Base-by-base conservation (phyloP, 2,113 vertebrate species). In the Aythya baeri region DNA sequence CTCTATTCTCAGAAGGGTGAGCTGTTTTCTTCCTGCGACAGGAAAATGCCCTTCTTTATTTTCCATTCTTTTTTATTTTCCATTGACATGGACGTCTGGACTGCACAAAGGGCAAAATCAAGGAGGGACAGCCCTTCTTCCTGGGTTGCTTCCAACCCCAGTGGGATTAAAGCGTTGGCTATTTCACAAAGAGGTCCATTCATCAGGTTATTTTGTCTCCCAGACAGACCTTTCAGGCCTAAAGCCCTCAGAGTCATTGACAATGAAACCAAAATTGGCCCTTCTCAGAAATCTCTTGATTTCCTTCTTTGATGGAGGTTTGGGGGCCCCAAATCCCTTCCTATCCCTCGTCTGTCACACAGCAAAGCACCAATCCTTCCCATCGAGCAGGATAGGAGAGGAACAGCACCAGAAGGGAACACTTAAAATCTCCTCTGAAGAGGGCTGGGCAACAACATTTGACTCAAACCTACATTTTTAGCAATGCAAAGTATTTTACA, bases 31-130 rank as follows among this genome's bases (percentile, higher is more conserved):
- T 78, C 83, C 94, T 87, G 70, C 1, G 5, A 12, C 77, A 84
- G 63, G 62, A 91, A 96, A 94, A 95, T 2, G 88, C 46, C 4
- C 86, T 70, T n/a, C 66, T 74, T 83, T 50, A 63, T 93, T 93
- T 82, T 93, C 76, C 73, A 61, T 86, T 88, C 68, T 74, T 58
- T 75, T 43, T 55, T 25, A 23, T 36, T 46, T 50, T 78, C 95
- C 93, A 87, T 92, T 82, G 91, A 84, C 94, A 94, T 0, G 1
- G 83, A 4, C 68, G 95, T 97, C 94, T 95, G 81, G 95, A 87
- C 86, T 92, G 66, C 81, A 96, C 86, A 94, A 96, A 96, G 94
- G 83, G 91, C 91, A 94, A 73, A 72, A 49, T 83, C 91, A 49
- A 89, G 77, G 93, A 94, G 95, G 91, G 93, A 75, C 89, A 82